phyloP scores from a whole-genome alignment of 2,888 invertebrate genomes.

The Scaeva pyrastri region DNA sequence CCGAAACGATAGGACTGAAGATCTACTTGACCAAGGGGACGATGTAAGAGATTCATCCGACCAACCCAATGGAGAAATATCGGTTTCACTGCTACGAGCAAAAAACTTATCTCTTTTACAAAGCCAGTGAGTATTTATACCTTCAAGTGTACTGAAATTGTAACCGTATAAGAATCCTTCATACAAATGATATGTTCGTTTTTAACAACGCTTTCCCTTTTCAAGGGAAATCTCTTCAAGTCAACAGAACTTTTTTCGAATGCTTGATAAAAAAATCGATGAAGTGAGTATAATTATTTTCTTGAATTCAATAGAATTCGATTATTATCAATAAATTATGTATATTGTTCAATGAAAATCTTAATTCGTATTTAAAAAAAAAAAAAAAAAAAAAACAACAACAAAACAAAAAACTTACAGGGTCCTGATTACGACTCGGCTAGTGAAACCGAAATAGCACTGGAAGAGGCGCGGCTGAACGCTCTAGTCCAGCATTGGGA shows the following conservation, averaged over 20 bases:
- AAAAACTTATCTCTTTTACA: constrained; percentile 85
- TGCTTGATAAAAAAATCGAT: constrained; percentile 96
- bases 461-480: constrained; percentile 88
- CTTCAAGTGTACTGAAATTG: constrained; percentile 10
- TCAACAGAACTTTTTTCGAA: constrained; percentile 96
- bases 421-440: constrained; percentile 92
- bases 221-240: constrained; percentile 94
- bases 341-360: background rate
- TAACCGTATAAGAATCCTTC: background rate
- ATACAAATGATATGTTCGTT: constrained; percentile 46
- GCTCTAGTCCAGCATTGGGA: constrained; percentile 91
- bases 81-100: constrained; percentile 83
- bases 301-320: too few relatives aligned
- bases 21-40: constrained; percentile 80
- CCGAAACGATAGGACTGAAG: constrained; percentile 82
- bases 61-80: constrained; percentile 83
- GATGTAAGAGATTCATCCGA: constrained; percentile 81
- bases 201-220: constrained; percentile 70
- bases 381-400: constrained; percentile 17
- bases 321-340: too few relatives aligned
- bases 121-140: constrained; percentile 84
- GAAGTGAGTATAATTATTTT: constrained; percentile 86
- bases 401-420: constrained; percentile 82
- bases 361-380: constrained; percentile 2
- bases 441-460: constrained; percentile 89